phyloP scores from a whole-genome alignment of 2,888 invertebrate species.

The Noctua comes region DNA sequence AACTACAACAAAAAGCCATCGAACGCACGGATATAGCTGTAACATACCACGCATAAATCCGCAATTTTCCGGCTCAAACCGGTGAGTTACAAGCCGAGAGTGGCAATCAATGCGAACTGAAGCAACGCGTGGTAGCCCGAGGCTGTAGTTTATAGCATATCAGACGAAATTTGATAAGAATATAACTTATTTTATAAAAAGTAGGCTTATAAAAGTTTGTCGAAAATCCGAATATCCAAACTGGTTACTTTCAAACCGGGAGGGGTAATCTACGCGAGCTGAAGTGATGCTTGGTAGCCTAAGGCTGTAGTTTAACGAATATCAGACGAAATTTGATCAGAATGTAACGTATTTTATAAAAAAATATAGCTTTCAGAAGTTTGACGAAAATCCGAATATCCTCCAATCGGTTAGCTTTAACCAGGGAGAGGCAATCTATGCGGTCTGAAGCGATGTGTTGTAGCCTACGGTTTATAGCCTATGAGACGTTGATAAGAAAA shows the following conservation, averaged over 20 bases:
- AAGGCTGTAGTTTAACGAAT: neutral
- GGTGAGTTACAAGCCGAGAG: slow-evolving; percentile 35
- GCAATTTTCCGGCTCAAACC: slow-evolving; percentile 54
- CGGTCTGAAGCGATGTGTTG: neutral
- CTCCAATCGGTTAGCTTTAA: neutral
- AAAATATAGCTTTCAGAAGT: neutral
- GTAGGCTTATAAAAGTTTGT: neutral
- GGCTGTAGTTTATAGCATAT: slow-evolving; percentile 48
- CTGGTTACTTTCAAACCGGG: neutral
- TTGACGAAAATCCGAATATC: neutral
- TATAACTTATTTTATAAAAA: slow-evolving; percentile 22
- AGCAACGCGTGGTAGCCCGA: slow-evolving; percentile 46
- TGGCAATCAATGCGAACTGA: slow-evolving; percentile 56
- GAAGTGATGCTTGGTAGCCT: slow-evolving; percentile 1
- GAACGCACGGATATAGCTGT: slow-evolving; percentile 17
- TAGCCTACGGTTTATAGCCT: neutral
- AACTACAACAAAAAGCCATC: slow-evolving; percentile 43
- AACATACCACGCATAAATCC: slow-evolving; percentile 28
- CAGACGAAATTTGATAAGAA: slow-evolving; percentile 38
- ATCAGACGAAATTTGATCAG: neutral
- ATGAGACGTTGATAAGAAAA: neutral
- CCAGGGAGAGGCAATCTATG: neutral
- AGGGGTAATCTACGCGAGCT: neutral
- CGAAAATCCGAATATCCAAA: slow-evolving; percentile 19
- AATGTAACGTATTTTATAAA: neutral